phyloP scores from a whole-genome alignment of 2,113 vertebrate species.

The Lepus europaeus region DNA sequence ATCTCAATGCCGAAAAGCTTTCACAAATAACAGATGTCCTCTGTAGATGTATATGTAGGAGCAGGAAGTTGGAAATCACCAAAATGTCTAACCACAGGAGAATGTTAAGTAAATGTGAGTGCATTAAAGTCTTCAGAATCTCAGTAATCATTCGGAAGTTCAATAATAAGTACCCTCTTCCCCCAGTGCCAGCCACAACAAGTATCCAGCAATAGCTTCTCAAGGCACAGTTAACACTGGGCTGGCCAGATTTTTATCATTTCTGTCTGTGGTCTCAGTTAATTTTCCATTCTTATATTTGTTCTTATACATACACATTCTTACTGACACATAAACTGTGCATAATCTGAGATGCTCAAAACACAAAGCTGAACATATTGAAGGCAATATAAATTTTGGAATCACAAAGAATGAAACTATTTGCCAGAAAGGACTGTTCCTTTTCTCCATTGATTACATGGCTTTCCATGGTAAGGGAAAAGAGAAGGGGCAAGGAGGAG shows the following conservation, averaged over 20 bases:
- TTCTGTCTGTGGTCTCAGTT: background rate
- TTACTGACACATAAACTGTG: background rate
- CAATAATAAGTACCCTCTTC: accelerated
- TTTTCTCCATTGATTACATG: conserved; percentile 29
- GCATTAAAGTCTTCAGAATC: background rate
- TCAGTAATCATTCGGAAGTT: background rate
- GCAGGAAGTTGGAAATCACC: background rate
- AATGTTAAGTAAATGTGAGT: background rate
- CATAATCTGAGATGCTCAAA: background rate
- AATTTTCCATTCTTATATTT: conserved; percentile 15
- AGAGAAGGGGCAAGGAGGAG: too few species aligned
- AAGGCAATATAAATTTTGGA: background rate
- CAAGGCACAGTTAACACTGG: background rate
- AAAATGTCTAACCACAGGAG: background rate
- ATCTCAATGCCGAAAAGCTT: background rate
- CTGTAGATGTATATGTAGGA: background rate
- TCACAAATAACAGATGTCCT: background rate
- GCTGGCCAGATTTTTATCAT: background rate
- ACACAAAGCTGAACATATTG: background rate
- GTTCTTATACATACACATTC: background rate
- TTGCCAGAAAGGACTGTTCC: background rate
- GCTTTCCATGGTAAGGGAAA: conserved; percentile 16
- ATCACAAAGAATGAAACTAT: background rate
- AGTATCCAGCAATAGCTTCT: background rate
- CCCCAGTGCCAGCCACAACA: background rate